Evolutionary conservation across 2,797 vertebrate species (phyloP), one percentile per base, ranked within the genome.

Genomic region (Etheostoma perlongum): DNA sequence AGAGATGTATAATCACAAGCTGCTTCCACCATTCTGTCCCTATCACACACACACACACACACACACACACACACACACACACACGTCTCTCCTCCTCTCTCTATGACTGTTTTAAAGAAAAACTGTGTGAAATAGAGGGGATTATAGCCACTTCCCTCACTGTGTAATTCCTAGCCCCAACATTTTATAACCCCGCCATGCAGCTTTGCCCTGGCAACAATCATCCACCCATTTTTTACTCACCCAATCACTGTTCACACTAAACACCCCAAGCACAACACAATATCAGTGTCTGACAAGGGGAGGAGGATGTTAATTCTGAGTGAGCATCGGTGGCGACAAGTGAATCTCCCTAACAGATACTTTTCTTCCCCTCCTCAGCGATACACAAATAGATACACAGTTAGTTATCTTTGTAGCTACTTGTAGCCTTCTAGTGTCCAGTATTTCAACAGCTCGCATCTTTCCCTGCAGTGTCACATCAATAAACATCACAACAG

Each of bases 401-500:
- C 30, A 21, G 57, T n/a, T 18, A 46, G 19, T 30, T 21, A 36
- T 74, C 33, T 70, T 72, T 68, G 77, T 40, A 67, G 52, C 54
- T 40, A 27, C 40, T 44, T 58, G 46, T 46, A 46, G 16, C 46
- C 57, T 30, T 54, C 44, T 12, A 21, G 47, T 36, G 63, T 74
- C 61, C 49, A 65, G 14, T 23, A 58, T 76, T 74, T 76, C 33
- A 65, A 14, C 72, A 48, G 47, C 36, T 83, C 75, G 82, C 88
- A 76, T 84, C 57, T 83, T 61, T 44, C 59, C 52, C 51, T 48
- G 30, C 59, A 21, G 74, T 63, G 88, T 89, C 86, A 85, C 78
- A 86, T 90, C 61, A 89, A 85, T 85, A 90, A 76, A 58, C 57
- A 58, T 74, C 86, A 54, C 78, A 85, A 75, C 67, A 51, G 83